Conservation (phyloP, 2,888 invertebrate genomes). For the Calameuta filiformis region DNA sequence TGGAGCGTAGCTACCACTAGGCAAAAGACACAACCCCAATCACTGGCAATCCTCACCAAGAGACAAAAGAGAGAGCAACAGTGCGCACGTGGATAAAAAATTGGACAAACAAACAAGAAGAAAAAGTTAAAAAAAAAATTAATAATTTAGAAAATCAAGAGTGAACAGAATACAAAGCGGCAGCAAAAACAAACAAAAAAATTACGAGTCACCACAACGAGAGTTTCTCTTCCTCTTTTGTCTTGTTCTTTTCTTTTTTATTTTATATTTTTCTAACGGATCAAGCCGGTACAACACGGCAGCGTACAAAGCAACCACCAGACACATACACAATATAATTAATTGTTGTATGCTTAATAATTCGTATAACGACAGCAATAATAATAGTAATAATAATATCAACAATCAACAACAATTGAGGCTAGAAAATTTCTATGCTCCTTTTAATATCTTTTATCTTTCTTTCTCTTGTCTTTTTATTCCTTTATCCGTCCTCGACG, state of each 20-base stretch:
- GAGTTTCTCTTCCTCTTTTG: background rate
- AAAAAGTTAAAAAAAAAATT: background rate
- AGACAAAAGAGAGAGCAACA: background rate
- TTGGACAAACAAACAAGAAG: background rate
- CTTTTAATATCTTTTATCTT: background rate
- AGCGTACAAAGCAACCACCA: conserved; percentile 48
- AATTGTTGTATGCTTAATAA: background rate
- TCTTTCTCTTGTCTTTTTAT: background rate
- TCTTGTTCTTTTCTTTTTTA: conserved; percentile 11
- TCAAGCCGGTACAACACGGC: conserved; percentile 64
- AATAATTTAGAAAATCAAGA: background rate
- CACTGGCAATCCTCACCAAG: conserved; percentile 58
- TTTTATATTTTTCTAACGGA: conserved; percentile 33
- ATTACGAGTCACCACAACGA: background rate
- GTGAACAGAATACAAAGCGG: background rate
- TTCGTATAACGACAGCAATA: background rate
- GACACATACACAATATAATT: conserved; percentile 20
- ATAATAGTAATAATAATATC: too few species aligned
- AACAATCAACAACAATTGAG: background rate
- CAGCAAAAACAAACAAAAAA: background rate
- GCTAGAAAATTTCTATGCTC: background rate
- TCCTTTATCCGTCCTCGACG: background rate
- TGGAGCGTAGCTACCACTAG: conserved; percentile 63
- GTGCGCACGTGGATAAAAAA: background rate
- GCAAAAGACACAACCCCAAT: conserved; percentile 64